Percentiles rank a stretch among this genome's conserved stretches.
phyloP scores from a whole-genome alignment of 2,113 vertebrate genomes.

The Nothoprocta perdicaria region DNA sequence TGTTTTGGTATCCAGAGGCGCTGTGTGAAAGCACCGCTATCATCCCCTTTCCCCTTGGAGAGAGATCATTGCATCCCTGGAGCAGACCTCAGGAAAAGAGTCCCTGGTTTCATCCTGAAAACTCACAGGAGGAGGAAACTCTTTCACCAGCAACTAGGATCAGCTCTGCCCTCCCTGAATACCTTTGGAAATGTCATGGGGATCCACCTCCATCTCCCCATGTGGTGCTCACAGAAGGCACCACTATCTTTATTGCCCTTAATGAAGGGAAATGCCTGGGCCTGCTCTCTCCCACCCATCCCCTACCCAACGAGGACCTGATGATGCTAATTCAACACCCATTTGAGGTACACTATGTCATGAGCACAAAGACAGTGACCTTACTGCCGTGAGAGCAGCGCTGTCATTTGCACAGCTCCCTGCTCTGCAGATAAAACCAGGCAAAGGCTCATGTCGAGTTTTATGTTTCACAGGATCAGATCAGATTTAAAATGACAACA shows the following conservation, averaged over 20 bases:
- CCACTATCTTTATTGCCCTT: neutral
- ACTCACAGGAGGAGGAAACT: neutral
- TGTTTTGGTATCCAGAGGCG: rapidly evolving
- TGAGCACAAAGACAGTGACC: neutral
- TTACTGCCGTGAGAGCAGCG: rapidly evolving
- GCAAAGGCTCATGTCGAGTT: neutral
- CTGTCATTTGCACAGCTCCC: neutral
- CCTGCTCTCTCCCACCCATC: neutral
- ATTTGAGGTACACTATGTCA: neutral
- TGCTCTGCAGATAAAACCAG: neutral
- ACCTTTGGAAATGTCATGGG: neutral
- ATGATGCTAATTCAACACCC: neutral
- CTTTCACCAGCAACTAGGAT: neutral
- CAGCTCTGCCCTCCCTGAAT: neutral
- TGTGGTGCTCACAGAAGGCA: neutral
- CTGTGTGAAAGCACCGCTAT: neutral
- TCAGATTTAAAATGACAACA: slow-evolving; percentile 16
- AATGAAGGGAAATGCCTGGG: neutral
- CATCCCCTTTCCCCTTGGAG: neutral
- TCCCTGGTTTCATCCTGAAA: neutral
- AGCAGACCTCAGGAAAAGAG: neutral
- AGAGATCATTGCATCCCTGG: neutral
- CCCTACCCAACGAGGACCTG: neutral
- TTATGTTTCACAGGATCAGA: neutral
- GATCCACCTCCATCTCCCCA: neutral